Evolutionary conservation across 2,888 invertebrate species (phyloP).

Genomic region (Ganaspis brasiliensis): DNA sequence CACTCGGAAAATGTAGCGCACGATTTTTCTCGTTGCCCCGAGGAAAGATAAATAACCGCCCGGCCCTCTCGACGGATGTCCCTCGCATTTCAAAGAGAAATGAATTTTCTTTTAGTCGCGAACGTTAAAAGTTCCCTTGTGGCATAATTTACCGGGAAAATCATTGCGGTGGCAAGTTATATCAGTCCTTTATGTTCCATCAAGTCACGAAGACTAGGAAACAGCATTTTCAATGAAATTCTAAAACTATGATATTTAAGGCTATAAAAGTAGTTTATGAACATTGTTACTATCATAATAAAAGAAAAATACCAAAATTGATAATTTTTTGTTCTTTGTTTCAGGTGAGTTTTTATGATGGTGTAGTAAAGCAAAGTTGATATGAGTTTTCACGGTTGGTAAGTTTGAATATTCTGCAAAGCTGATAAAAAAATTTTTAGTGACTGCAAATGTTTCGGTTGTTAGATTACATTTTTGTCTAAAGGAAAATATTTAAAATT

Average conservation of each 20-base stretch:
- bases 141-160: conserved; percentile 50
- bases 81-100: conserved; percentile 51
- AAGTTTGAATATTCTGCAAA: not conserved
- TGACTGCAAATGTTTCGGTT: too few relatives aligned
- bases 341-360: conserved; percentile 67
- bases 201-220: not conserved
- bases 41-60: conserved; percentile 68
- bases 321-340: conserved; percentile 60
- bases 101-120: conserved; percentile 50
- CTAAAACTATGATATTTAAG: not conserved
- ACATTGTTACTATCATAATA: not conserved
- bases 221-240: not conserved
- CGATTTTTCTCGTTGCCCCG: conserved; percentile 60
- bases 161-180: conserved; percentile 2
- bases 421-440: too few relatives aligned
- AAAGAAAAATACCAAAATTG: not conserved
- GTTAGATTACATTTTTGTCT: not conserved
- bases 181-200: not conserved
- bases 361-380: not conserved
- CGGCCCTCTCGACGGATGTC: conserved; percentile 54
- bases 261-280: conserved; percentile 13
- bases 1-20: conserved; percentile 64
- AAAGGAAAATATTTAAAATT: not conserved
- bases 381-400: not conserved
- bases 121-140: conserved; percentile 60